phyloP scores from a whole-genome alignment of 2,113 vertebrate genomes.

The Castor canadensis region DNA sequence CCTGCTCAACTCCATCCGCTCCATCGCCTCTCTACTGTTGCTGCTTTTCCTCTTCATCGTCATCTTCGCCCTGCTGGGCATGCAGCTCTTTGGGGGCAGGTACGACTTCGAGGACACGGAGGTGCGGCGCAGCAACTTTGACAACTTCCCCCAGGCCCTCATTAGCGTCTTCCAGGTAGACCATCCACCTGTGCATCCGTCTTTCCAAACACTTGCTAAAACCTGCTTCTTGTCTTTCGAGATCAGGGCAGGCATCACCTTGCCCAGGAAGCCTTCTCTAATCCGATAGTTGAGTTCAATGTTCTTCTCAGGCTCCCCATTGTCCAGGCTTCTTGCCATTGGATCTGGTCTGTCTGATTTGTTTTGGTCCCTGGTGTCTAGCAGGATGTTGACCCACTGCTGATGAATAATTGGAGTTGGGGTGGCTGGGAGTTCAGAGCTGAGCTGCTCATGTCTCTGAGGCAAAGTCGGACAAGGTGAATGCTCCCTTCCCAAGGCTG shows the following conservation, averaged over 20 bases:
- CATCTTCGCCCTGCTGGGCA: constrained; percentile 96
- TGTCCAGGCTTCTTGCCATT: background rate
- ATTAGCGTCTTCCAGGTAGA: constrained; percentile 98
- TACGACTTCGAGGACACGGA: constrained; percentile 92
- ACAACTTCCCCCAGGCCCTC: constrained; percentile 97
- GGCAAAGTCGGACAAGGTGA: background rate
- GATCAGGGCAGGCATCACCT: background rate
- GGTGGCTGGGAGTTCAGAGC: accelerated
- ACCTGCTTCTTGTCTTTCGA: background rate
- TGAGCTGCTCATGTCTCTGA: background rate
- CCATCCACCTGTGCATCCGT: accelerated
- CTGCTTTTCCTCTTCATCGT: constrained; percentile 98
- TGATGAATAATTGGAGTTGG: background rate
- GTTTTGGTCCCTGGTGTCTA: background rate
- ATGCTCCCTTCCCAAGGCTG: background rate
- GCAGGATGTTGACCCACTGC: background rate
- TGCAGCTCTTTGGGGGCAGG: constrained; percentile 98
- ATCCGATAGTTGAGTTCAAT: background rate
- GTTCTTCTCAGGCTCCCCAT: background rate
- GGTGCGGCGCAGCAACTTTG: constrained; percentile 94
- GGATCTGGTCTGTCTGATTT: background rate
- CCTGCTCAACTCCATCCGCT: constrained; percentile 96
- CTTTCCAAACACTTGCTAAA: accelerated
- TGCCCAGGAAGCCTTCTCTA: background rate
- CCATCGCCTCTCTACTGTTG: constrained; percentile 96